Percentiles rank a stretch among this genome's conserved stretches.
Conservation (phyloP, 2,113 vertebrate genomes). For the Clarias macrocephalus region DNA sequence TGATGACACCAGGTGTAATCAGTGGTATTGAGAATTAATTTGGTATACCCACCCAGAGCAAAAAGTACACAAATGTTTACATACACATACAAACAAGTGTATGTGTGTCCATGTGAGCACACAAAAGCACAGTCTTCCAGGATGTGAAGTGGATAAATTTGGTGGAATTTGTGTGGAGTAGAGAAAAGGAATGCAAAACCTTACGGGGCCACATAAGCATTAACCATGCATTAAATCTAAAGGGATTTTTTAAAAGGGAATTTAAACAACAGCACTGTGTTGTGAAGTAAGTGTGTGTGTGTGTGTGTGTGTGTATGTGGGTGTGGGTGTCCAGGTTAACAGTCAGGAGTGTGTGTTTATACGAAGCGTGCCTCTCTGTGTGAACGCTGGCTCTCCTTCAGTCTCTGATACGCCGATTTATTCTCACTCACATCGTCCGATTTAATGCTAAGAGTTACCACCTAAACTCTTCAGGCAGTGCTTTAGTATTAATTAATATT, state of each 20-base stretch:
- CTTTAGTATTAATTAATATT: neutral
- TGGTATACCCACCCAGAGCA: neutral
- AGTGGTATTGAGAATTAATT: neutral
- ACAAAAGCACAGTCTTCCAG: neutral
- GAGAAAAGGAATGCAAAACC: slow-evolving; percentile 35
- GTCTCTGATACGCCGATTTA: slow-evolving; percentile 84
- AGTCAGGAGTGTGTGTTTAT: slow-evolving; percentile 54
- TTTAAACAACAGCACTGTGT: neutral
- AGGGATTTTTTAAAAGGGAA: too few relatives aligned
- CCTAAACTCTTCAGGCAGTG: neutral
- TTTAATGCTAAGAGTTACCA: neutral
- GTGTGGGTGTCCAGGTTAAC: too few relatives aligned
- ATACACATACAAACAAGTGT: neutral
- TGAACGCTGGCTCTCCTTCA: slow-evolving; percentile 79
- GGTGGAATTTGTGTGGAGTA: neutral
- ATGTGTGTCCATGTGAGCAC: neutral
- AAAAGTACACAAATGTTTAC: neutral
- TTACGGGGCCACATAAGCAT: slow-evolving; percentile 22
- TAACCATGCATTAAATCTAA: too few relatives aligned
- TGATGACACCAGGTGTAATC: neutral
- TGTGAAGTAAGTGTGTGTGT: neutral
- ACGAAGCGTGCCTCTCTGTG: slow-evolving; percentile 93
- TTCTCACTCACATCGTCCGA: slow-evolving; percentile 55
- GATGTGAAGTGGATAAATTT: slow-evolving; percentile 7
- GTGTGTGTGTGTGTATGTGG: neutral